Base-by-base conservation (phyloP, 2,888 invertebrate species). In the Callinectes sapidus region DNA sequence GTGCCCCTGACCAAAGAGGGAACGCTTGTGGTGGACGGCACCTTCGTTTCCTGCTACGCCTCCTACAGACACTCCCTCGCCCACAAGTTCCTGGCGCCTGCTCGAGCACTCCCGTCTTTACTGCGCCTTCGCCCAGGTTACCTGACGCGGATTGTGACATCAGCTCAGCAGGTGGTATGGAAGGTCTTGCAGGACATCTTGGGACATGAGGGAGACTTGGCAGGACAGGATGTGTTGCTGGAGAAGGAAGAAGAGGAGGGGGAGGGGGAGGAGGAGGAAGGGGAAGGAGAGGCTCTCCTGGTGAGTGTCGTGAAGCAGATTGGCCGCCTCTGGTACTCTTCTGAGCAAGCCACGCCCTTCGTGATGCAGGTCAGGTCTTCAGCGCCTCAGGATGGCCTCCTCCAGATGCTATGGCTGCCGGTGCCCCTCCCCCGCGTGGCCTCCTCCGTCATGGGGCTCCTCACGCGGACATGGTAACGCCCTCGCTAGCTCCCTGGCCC, bases 1-100 rank as follows among this genome's bases (percentile, higher is more conserved):
- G 95, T 95, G 35, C 95, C 95, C 13, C 92, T 95, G 89, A 95
- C 95, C 42, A 94, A 94, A 66, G 91, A 94, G 48, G 95, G 95
- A 32, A 95, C 95, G 0, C 89, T 95, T 8, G 90, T 95, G 32
- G 95, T 95, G n/a, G 95, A 95, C 89, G 94, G 93, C 35, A 90
- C 94, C 32, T 86, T 94, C 66, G 94, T 95, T 8, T 95, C 95
- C 71, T 95, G 95, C 92, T 95, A 95, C 91, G 95, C 95, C 85
- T 95, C 95, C 77, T 93, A 93, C 91, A 85, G 71, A 35, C 93
- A 93, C 86, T 39, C 66, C 90, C 91, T 93, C 16, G 93, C 91
- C 87, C 93, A 93, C 77, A 32, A n/a, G n/a, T 93, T 93, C 91
- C 39, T 93, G 91, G 90, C 93, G 14, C 93, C 93, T 28, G 93